Evolutionary conservation across 2,113 vertebrate genomes (phyloP).

Genomic region (Neodon shergylaensis): DNA sequence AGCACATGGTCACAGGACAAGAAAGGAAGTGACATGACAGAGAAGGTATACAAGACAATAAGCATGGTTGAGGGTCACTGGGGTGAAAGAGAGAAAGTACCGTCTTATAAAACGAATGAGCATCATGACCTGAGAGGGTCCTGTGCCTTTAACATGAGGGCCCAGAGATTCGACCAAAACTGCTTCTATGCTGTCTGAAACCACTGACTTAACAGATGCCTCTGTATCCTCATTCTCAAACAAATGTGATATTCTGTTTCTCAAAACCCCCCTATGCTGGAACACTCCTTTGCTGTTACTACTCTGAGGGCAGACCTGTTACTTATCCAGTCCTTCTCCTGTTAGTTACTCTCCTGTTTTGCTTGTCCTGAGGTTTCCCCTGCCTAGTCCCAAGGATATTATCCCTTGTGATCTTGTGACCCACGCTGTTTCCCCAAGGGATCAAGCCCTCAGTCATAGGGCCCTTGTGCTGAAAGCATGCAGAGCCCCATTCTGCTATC

Average conservation of each 20-base stretch:
- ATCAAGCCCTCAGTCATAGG: too few relatives aligned
- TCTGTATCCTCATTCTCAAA: neutral
- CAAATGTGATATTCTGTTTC: neutral
- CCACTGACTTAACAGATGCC: too few relatives aligned
- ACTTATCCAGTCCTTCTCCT: neutral
- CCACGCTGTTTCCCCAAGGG: neutral
- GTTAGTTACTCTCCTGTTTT: neutral
- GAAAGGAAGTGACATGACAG: neutral
- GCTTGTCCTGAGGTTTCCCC: neutral
- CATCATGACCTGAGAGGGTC: neutral
- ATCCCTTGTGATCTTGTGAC: neutral
- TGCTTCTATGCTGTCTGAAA: neutral
- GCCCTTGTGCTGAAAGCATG: fast-evolving
- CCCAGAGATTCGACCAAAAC: neutral
- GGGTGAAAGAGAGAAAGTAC: neutral
- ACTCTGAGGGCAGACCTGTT: neutral
- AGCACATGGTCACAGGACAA: neutral
- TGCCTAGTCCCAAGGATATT: neutral
- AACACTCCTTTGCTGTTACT: neutral
- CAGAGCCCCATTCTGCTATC: neutral
- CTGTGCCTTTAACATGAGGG: neutral
- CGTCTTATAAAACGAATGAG: neutral
- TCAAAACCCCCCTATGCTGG: neutral
- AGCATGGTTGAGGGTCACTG: neutral
- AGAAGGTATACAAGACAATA: neutral